These are phyloP conservation scores for Isaurus tuberculatus DNA, from an alignment of 92 coral and sea anemone genomes.

Conservation along the genomic window DNA sequence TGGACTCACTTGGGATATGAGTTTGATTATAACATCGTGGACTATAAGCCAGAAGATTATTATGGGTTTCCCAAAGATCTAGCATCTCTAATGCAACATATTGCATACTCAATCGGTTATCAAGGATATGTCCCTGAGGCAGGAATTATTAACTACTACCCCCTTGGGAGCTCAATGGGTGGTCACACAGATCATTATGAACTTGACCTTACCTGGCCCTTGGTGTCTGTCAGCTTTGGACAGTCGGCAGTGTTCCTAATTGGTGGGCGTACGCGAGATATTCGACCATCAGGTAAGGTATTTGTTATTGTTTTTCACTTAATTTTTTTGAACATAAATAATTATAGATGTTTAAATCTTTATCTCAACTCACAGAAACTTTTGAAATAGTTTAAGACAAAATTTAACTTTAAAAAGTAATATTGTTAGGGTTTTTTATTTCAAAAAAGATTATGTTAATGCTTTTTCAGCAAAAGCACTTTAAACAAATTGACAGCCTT, in stretches of 20 bases:
- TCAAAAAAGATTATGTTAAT: no score
- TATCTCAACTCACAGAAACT: no score
- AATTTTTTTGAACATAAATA: no score
- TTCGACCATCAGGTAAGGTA: slow-evolving; percentile 82
- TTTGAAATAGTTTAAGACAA: no score
- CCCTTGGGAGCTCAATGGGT: slow-evolving; percentile 95
- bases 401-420: no score
- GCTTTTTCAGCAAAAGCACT: no score
- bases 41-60: slow-evolving; percentile 85
- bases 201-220: slow-evolving; percentile 93
- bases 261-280: slow-evolving; percentile 91
- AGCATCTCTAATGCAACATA: slow-evolving; percentile 76
- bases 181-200: slow-evolving; percentile 99
- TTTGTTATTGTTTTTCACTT: no score
- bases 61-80: slow-evolving; percentile 92
- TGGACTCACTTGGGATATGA: slow-evolving; percentile 98
- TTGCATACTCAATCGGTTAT: slow-evolving; percentile 88
- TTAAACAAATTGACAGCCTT: no score
- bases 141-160: slow-evolving; percentile 95
- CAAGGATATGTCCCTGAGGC: slow-evolving; percentile 96
- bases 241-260: slow-evolving; percentile 96
- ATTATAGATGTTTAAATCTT: no score
- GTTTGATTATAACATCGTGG: slow-evolving; percentile 92
- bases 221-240: slow-evolving; percentile 97
- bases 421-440: no score